Evolutionary conservation across 2,888 invertebrate species (phyloP).

Genomic region (Coelogynopora nodosa): DNA sequence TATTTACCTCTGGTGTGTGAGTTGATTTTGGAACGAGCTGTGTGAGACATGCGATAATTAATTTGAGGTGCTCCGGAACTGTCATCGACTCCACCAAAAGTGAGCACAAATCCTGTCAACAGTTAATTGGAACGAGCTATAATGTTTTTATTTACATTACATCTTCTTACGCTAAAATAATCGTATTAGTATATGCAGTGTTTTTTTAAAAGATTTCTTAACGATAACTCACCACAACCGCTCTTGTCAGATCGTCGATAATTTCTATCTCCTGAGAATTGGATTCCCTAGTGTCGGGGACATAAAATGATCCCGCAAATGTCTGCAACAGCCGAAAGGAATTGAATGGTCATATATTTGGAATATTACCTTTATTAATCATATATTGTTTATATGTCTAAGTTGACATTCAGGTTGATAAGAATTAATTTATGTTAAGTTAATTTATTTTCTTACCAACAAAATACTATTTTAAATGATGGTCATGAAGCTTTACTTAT

Average conservation of each 20-base stretch:
- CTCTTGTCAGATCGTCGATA: slow-evolving; percentile 21
- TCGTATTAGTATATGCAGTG: too few species aligned
- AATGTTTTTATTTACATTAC: too few species aligned
- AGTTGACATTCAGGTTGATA: too few species aligned
- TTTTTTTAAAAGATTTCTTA: too few species aligned
- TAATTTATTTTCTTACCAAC: too few species aligned
- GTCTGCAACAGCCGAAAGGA: background rate
- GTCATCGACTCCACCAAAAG: slow-evolving; percentile 56
- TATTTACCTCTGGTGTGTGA: slow-evolving; percentile 51
- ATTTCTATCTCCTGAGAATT: background rate
- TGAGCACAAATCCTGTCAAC: slow-evolving; percentile 32
- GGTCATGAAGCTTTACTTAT: too few species aligned
- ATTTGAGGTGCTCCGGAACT: slow-evolving; percentile 58
- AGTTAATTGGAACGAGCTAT: too few species aligned
- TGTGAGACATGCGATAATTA: slow-evolving; percentile 56
- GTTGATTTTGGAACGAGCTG: slow-evolving; percentile 57
- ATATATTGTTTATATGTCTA: too few species aligned
- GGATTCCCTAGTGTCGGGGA: background rate
- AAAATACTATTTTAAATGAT: too few species aligned
- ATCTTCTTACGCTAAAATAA: too few species aligned
- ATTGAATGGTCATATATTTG: background rate
- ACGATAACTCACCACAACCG: slow-evolving; percentile 29
- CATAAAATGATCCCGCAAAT: background rate
- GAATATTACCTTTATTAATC: too few species aligned
- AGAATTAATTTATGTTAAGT: too few species aligned